These are phyloP conservation scores for Trichomalopsis sarcophagae DNA, from an alignment of 1,140 invertebrate genomes.

Conservation along the genomic window DNA sequence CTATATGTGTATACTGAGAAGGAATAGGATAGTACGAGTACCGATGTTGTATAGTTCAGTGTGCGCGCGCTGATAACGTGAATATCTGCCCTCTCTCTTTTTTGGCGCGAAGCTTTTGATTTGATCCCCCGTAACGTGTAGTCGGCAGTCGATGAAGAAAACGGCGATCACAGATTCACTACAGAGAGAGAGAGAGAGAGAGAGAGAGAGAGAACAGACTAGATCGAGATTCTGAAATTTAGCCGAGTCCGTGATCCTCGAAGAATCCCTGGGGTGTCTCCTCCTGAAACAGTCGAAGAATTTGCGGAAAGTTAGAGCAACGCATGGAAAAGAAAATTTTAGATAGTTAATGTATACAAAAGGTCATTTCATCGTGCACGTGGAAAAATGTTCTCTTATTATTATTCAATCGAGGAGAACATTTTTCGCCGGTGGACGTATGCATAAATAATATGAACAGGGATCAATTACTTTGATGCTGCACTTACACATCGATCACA, in stretches of 20 bases:
- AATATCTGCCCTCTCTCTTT: slow-evolving; percentile 17
- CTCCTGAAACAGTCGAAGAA: slow-evolving; percentile 85
- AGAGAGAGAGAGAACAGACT: slow-evolving; percentile 23
- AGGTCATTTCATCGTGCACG: no score
- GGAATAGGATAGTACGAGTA: background rate
- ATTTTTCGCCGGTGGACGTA: slow-evolving; percentile 27
- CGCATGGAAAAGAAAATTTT: background rate
- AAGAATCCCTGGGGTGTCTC: slow-evolving; percentile 99
- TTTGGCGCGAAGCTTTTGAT: background rate
- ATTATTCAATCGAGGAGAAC: slow-evolving; percentile 6
- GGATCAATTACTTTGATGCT: slow-evolving; percentile 74
- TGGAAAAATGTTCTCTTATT: slow-evolving; percentile 23
- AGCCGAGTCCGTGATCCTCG: slow-evolving; percentile 98
- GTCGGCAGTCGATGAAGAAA: background rate
- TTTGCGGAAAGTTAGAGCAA: background rate
- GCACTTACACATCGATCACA: slow-evolving; percentile 59
- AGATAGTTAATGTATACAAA: background rate
- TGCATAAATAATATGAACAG: slow-evolving; percentile 67
- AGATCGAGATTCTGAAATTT: slow-evolving; percentile 64
- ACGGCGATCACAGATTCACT: background rate
- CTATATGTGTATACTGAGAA: background rate
- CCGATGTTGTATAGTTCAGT: background rate
- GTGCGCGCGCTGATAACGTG: no score
- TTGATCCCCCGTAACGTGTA: slow-evolving; percentile 19
- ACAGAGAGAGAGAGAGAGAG: slow-evolving; percentile 23